These are phyloP conservation scores for Eledona agricola DNA, from an alignment of 2,888 invertebrate genomes.

Conservation along the genomic window DNA sequence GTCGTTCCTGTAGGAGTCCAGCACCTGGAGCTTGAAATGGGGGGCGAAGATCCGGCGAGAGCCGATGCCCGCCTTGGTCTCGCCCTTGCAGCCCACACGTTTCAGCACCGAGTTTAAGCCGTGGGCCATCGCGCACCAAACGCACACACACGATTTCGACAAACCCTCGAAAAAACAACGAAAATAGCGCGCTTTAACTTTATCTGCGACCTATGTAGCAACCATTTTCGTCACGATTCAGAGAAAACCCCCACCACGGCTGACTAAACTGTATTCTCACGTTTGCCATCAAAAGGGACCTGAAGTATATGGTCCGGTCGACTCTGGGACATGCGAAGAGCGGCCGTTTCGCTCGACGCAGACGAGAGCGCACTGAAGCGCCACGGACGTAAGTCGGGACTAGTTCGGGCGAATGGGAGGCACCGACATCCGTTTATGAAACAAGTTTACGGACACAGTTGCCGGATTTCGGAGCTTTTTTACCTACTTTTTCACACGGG, in stretches of 20 bases:
- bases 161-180: conserved; percentile 52
- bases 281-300: conserved; percentile 73
- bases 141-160: conserved; percentile 40
- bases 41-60: conserved; percentile 89
- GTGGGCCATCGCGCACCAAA: conserved; percentile 65
- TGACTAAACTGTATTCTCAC: conserved; percentile 72
- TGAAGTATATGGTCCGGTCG: conserved; percentile 43
- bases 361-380: neutral
- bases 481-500: conserved; percentile 48
- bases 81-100: conserved; percentile 65
- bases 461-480: conserved; percentile 58
- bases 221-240: conserved; percentile 65
- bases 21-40: conserved; percentile 87
- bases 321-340: conserved; percentile 37
- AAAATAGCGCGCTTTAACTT: conserved; percentile 55
- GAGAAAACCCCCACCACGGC: conserved; percentile 63
- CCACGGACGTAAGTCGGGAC: conserved; percentile 61
- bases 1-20: conserved; percentile 87
- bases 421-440: conserved; percentile 78
- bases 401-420: conserved; percentile 58
- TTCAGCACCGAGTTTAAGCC: conserved; percentile 67
- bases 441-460: conserved; percentile 73
- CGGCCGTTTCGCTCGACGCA: conserved; percentile 16
- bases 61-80: conserved; percentile 69
- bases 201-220: conserved; percentile 67